Evolutionary conservation across 2,113 vertebrate genomes (phyloP).

Genomic region (Mixornis gularis): DNA sequence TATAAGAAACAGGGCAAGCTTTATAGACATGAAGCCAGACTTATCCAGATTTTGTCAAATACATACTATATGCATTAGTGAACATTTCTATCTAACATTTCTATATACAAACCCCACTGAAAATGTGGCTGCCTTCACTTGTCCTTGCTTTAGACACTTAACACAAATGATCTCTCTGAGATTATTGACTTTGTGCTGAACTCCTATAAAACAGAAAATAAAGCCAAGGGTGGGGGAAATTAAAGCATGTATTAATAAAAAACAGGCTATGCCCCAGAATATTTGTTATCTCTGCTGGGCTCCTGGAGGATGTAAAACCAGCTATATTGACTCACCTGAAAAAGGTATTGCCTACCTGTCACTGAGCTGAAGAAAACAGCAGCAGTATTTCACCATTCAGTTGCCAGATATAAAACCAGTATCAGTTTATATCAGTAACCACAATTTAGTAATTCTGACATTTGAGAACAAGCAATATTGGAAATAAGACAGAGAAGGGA

Average conservation of each 20-base stretch:
- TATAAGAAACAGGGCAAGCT: not conserved
- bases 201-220: not conserved
- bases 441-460: not conserved
- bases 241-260: not conserved
- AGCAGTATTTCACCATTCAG: not conserved
- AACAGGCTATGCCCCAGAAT: not conserved
- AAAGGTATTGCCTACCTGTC: not conserved
- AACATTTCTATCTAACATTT: not conserved
- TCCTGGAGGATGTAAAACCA: not conserved
- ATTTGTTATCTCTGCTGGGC: not conserved
- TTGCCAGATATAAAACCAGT: not conserved
- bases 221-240: not conserved
- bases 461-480: not conserved
- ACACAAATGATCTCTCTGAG: not conserved
- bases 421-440: not conserved
- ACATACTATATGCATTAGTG: too few species aligned
- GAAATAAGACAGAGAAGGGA: not conserved
- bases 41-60: not conserved
- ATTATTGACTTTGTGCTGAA: not conserved
- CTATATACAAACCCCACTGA: not conserved
- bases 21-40: not conserved
- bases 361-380: not conserved
- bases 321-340: not conserved
- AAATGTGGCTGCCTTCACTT: not conserved
- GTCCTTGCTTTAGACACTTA: not conserved